Base-by-base conservation (phyloP, 2,888 invertebrate species). In the Timandra comae region DNA sequence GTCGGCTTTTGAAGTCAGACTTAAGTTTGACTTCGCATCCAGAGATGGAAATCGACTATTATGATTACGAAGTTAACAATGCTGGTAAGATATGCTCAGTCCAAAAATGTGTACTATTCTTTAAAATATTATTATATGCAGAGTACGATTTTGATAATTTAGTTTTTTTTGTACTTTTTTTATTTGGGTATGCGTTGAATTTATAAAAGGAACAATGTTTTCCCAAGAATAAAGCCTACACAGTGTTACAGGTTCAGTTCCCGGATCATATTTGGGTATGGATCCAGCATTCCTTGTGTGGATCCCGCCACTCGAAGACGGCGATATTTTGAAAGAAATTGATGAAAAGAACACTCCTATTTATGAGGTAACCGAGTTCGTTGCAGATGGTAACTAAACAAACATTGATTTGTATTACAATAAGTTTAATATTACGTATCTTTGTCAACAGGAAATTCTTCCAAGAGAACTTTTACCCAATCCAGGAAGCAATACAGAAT, bases 221-320 rank as follows among this genome's bases (percentile, higher is more conserved):
- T 27, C n/a, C 9, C 12, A 34, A 34, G 30, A 29, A 31, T 38
- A 35, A 41, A 50, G 47, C 42, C 31, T 47, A 27, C 34, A 41
- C 30, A 25, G 50, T 56, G 42, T 64, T 55, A 29, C 63, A 85
- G 93, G 92, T 39, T 93, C 93, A 5, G 94, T 92, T 7, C 95
- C 95, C 1, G 95, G 95, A 10, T 95, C 94, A 0, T 95, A 94
- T 60, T 75, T 95, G 35, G 94, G 94, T 28, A 95, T 95, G 95
- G 95, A 95, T 70, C 95, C 95, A 1, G 94, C 94, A 0, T 95
- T 94, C 67, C 79, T 95, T 27, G 92, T 95, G 0, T 95, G 94
- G 94, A 94, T 95, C 46, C 95, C 95, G 3, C 95, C 95, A 0
- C 75, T 93, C 11, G 91, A 91, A 50, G 91, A 91, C 23, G 90